phyloP scores from a whole-genome alignment of 2,888 invertebrate species.

The Tetropium fuscum region DNA sequence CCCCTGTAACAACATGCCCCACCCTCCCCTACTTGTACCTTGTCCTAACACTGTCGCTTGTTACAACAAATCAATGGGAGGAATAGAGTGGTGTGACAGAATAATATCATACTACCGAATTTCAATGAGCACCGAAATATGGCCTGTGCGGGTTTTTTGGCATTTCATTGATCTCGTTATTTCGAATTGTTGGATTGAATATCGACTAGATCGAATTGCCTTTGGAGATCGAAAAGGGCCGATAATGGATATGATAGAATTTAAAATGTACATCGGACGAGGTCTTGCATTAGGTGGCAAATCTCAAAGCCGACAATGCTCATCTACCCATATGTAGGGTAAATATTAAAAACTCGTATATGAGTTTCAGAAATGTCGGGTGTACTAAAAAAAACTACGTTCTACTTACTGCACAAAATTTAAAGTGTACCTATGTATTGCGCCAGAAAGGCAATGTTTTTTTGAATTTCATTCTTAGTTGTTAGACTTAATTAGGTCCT shows the following conservation, averaged over 20 bases:
- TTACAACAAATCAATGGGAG: constrained; percentile 8
- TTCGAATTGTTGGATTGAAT: constrained; percentile 13
- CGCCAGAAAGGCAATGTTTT: constrained; percentile 9
- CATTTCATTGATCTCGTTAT: constrained; percentile 11
- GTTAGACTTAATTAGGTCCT: no score
- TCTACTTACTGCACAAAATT: background rate
- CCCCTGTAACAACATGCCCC: no score
- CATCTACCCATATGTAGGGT: constrained; percentile 5
- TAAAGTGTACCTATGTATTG: constrained; percentile 14
- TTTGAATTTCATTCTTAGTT: constrained; percentile 1
- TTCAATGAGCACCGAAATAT: constrained; percentile 7
- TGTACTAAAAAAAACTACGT: background rate
- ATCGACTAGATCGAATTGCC: constrained; percentile 1
- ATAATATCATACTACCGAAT: constrained; percentile 17
- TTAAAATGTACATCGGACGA: constrained; percentile 9
- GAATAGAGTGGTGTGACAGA: background rate
- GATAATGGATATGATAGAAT: constrained; percentile 5
- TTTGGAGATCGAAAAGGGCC: background rate
- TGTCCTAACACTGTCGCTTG: background rate
- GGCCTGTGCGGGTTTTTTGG: constrained; percentile 3
- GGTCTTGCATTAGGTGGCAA: background rate
- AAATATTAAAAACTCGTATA: constrained; percentile 4
- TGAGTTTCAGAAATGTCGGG: background rate
- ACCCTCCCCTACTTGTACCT: no score
- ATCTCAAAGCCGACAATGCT: background rate